phyloP scores from a whole-genome alignment of 2,888 invertebrate genomes.

The Acrocyrtus sp. region DNA sequence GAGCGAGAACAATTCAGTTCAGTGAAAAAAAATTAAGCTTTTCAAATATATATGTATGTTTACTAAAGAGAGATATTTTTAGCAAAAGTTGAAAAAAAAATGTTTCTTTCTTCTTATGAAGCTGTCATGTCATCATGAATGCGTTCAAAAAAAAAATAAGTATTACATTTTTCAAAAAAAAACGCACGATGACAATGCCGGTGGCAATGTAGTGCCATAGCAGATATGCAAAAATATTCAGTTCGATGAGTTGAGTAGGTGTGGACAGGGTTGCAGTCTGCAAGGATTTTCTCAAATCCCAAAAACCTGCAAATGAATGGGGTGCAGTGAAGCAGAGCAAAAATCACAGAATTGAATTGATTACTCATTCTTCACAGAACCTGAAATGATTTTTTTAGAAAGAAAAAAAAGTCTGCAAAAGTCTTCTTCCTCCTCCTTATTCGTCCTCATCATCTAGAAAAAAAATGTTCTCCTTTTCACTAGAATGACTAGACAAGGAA shows the following conservation, averaged over 20 bases:
- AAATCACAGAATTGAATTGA: conserved; percentile 21
- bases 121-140: too few relatives aligned
- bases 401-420: too few relatives aligned
- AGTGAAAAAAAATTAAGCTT: too few relatives aligned
- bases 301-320: too few relatives aligned
- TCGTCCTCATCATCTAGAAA: conserved; percentile 8
- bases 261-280: conserved; percentile 28
- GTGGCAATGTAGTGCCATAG: conserved; percentile 18
- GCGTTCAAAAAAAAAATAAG: too few relatives aligned
- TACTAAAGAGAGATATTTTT: neutral
- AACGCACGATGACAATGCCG: conserved; percentile 20
- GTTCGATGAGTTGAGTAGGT: conserved; percentile 16
- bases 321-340: conserved; percentile 16
- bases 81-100: neutral
- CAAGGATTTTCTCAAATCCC: too few relatives aligned
- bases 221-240: neutral
- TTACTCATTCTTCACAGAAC: neutral
- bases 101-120: neutral
- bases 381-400: too few relatives aligned
- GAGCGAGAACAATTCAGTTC: too few relatives aligned
- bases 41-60: too few relatives aligned
- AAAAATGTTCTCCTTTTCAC: conserved; percentile 34
- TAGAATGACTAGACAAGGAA: conserved; percentile 15
- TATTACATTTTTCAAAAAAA: conserved; percentile 15
- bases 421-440: neutral